These are phyloP conservation scores for Melieria omissa DNA, from an alignment of 2,888 invertebrate species.

Conservation along the genomic window DNA sequence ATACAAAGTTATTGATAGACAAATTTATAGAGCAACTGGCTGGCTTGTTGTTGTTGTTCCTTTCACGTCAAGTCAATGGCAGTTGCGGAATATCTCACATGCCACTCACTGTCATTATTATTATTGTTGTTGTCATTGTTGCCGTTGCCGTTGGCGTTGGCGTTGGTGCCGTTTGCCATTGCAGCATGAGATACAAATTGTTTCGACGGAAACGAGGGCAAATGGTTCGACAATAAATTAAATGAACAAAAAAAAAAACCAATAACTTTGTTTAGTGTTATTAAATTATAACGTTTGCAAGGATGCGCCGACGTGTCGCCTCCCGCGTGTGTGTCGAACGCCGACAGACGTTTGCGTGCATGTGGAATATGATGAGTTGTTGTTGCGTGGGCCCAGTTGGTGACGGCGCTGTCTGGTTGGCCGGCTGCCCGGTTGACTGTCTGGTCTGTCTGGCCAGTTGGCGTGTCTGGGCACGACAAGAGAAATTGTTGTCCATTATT, in stretches of 20 bases:
- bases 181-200: conserved; percentile 33
- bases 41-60: not conserved
- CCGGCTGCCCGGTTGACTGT: not conserved
- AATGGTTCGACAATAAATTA: conserved; percentile 38
- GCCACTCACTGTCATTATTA: not conserved
- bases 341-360: not conserved
- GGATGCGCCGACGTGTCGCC: not conserved
- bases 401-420: not conserved
- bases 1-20: not conserved
- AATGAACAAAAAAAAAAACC: conserved; percentile 26
- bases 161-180: conserved; percentile 15
- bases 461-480: not conserved
- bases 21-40: not conserved
- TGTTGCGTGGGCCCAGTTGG: not conserved
- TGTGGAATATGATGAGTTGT: not conserved
- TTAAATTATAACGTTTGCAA: conserved; percentile 38
- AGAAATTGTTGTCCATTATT: conserved; percentile 17
- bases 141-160: not conserved
- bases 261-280: conserved; percentile 41
- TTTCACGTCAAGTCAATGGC: not conserved
- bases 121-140: conserved; percentile 3
- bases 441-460: not conserved
- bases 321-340: too few relatives aligned
- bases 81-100: not conserved
- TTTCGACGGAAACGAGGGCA: conserved; percentile 34